These are phyloP conservation scores for Raja brachyura DNA, from an alignment of 2,113 vertebrate species.

Conservation along the genomic window DNA sequence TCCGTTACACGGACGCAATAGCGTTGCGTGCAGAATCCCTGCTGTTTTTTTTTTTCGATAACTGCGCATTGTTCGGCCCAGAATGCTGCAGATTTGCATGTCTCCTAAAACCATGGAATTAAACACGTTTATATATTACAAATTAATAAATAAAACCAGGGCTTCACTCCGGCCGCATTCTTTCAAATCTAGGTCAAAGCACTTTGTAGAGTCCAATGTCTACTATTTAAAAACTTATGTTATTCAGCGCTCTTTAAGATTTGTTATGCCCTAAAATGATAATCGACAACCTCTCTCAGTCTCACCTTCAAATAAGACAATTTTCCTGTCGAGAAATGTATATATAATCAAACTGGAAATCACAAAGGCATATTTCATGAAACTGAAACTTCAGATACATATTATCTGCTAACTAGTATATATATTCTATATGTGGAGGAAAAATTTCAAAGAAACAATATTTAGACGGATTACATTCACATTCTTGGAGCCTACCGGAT, in stretches of 20 bases:
- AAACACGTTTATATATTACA: not conserved
- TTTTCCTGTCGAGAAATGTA: not conserved
- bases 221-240: not conserved
- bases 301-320: not conserved
- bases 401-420: no score
- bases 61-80: not conserved
- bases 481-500: no score
- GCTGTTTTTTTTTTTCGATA: not conserved
- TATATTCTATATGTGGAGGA: not conserved
- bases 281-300: not conserved
- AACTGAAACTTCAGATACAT: no score
- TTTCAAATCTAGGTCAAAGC: not conserved
- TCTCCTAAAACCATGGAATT: not conserved
- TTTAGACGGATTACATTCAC: constrained; percentile 5
- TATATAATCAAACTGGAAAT: no score
- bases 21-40: not conserved
- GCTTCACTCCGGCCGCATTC: not conserved
- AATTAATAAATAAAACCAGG: not conserved
- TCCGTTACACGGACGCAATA: not conserved
- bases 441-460: not conserved
- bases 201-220: not conserved
- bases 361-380: no score
- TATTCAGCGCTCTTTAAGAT: not conserved
- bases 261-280: not conserved
- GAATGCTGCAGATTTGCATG: not conserved